Conservation (phyloP, 2,888 invertebrate species). For the Sinotaia quadrata region DNA sequence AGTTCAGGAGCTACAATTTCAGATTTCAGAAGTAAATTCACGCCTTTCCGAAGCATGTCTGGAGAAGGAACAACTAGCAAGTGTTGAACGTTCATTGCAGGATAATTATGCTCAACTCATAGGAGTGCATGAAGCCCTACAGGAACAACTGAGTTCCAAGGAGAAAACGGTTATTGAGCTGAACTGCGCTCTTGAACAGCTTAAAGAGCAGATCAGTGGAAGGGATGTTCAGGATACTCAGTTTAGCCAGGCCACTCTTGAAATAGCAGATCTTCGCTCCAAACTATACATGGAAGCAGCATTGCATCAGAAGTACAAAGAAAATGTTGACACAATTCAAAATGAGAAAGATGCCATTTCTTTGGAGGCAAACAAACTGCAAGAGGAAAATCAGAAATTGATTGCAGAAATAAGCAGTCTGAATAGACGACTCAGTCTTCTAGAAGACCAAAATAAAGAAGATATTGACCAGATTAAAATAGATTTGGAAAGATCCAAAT, state of each 20-base stretch:
- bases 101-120: neutral
- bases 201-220: slow-evolving; percentile 12
- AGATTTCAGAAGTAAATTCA: too few relatives aligned
- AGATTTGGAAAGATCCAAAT: slow-evolving; percentile 9
- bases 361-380: slow-evolving; percentile 28
- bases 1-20: neutral
- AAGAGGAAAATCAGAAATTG: slow-evolving; percentile 28
- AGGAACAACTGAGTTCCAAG: neutral
- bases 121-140: neutral
- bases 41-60: neutral
- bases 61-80: slow-evolving; percentile 3
- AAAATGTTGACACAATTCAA: slow-evolving; percentile 17
- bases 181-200: neutral
- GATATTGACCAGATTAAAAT: neutral
- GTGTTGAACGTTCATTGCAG: too few relatives aligned
- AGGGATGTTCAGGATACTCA: slow-evolving; percentile 6
- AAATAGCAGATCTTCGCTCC: slow-evolving; percentile 49
- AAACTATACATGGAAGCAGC: slow-evolving; percentile 46
- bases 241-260: slow-evolving; percentile 39
- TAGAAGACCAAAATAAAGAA: slow-evolving; percentile 19
- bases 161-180: slow-evolving; percentile 14
- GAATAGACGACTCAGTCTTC: slow-evolving; percentile 27
- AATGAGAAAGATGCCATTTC: slow-evolving; percentile 30
- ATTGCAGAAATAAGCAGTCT: slow-evolving; percentile 25
- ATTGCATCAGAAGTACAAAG: slow-evolving; percentile 45